Percentiles rank a stretch among this genome's conserved stretches.
Conservation (phyloP, 2,888 invertebrate species). For the Lepas anatifera region DNA sequence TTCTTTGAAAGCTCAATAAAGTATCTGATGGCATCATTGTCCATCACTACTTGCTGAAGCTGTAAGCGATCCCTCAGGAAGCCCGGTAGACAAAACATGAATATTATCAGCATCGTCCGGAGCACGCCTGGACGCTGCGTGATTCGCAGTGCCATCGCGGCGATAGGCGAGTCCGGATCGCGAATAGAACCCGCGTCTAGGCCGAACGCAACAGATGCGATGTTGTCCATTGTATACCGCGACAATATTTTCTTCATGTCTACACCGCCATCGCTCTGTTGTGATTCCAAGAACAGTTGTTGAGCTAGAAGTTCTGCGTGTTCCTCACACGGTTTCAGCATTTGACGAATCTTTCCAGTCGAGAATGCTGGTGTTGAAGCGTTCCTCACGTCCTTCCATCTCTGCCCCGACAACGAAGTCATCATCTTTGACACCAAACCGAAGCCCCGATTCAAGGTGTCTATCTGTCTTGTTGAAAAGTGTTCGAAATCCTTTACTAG, state of each 20-base stretch:
- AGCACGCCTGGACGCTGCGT: not conserved
- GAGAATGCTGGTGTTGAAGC: not conserved
- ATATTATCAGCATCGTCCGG: too few relatives aligned
- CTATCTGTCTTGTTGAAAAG: not conserved
- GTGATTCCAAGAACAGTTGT: not conserved
- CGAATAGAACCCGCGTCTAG: not conserved
- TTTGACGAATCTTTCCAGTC: not conserved
- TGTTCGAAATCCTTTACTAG: not conserved
- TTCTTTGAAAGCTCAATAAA: too few relatives aligned
- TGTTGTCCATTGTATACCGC: constrained; percentile 9
- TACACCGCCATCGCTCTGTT: not conserved
- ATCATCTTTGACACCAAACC: too few relatives aligned
- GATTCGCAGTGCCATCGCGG: not conserved
- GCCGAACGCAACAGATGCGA: not conserved
- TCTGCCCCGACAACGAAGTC: not conserved
- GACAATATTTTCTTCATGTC: not conserved
- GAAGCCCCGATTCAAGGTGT: too few relatives aligned
- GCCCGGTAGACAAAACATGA: too few relatives aligned
- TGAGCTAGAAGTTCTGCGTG: not conserved
- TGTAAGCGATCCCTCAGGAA: not conserved
- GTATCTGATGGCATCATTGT: too few relatives aligned
- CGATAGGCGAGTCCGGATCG: too few relatives aligned
- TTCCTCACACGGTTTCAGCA: not conserved
- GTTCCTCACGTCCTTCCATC: not conserved
- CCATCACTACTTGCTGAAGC: too few relatives aligned